Conservation (phyloP, 2,797 vertebrate species). For the Oreochromis mossambicus region DNA sequence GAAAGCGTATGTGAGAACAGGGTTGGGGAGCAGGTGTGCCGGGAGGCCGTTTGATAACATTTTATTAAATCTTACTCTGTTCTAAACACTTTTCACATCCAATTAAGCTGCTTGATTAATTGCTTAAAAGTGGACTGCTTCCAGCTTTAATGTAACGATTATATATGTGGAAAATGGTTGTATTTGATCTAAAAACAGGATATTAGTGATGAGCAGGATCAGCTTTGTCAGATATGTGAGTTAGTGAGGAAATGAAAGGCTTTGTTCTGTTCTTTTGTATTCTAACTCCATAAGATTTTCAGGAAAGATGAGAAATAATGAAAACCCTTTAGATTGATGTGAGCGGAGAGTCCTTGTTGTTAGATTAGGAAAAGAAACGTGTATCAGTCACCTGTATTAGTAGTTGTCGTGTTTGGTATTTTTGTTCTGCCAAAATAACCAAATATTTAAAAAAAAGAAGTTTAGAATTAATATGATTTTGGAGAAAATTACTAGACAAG, state of each 20-base stretch:
- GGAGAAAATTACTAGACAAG: neutral
- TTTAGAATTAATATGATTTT: neutral
- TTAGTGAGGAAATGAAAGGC: neutral
- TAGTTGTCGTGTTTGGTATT: neutral
- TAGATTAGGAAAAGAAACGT: neutral
- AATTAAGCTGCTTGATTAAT: neutral
- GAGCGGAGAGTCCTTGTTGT: neutral
- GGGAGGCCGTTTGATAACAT: neutral
- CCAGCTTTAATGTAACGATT: neutral
- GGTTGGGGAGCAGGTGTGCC: neutral
- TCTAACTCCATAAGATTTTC: neutral
- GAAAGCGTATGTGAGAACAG: neutral
- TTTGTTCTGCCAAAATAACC: neutral
- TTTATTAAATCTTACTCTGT: neutral
- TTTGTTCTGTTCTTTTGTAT: neutral
- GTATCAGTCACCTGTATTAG: neutral
- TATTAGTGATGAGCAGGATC: neutral
- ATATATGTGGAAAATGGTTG: neutral
- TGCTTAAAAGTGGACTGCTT: neutral
- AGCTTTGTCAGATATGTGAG: neutral
- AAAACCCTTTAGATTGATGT: neutral
- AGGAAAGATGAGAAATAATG: neutral
- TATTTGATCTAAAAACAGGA: neutral
- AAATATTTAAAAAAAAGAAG: rapidly evolving
- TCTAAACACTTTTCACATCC: neutral